phyloP scores from a whole-genome alignment of 2,113 vertebrate species.

The Anarrhichthys ocellatus region DNA sequence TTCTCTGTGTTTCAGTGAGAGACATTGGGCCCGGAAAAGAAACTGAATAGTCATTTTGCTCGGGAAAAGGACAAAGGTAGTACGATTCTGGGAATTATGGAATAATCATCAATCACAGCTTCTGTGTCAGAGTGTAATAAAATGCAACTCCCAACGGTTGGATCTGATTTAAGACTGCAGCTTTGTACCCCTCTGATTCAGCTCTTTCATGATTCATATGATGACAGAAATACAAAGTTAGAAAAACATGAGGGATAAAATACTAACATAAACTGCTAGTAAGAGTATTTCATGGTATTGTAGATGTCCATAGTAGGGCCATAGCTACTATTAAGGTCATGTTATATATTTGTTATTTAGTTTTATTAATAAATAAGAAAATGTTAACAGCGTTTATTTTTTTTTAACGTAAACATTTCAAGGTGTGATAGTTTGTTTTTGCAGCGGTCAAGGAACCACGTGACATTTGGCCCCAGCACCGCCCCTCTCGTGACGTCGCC shows the following conservation, averaged over 20 bases:
- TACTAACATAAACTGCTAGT: not conserved
- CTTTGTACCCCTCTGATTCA: not conserved
- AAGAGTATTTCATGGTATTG: not conserved
- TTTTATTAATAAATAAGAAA: not conserved
- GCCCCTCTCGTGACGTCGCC: conserved; percentile 35
- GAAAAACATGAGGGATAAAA: not conserved
- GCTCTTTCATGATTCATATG: not conserved
- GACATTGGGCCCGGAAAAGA: not conserved
- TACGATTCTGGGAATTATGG: not conserved
- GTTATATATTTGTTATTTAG: not conserved
- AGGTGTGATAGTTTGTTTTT: not conserved
- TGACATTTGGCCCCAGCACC: not conserved
- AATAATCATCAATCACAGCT: not conserved
- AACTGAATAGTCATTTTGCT: not conserved
- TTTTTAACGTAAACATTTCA: not conserved
- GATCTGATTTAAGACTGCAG: not conserved
- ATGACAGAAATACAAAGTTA: not conserved
- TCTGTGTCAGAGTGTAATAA: not conserved
- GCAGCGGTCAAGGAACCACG: conserved; percentile 4
- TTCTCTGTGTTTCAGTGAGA: not conserved
- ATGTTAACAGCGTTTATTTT: not conserved
- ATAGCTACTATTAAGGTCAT: not conserved
- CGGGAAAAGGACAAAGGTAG: not conserved
- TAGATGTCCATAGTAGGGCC: not conserved
- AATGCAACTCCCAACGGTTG: not conserved